Evolutionary conservation across 1,140 invertebrate genomes (phyloP).

Genomic region (Panagrolaimus sp.): DNA sequence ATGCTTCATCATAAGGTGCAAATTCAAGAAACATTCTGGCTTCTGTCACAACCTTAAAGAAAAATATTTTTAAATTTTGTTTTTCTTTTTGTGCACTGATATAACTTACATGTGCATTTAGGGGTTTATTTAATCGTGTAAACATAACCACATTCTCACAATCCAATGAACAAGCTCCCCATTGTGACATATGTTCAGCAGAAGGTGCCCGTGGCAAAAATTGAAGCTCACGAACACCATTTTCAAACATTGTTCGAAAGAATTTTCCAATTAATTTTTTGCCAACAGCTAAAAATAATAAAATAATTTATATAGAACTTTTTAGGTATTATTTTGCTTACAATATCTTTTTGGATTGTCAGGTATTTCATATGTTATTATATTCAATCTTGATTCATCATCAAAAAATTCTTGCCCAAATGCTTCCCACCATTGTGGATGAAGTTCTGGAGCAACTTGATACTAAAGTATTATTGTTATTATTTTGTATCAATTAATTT

Average conservation of each 20-base stretch:
- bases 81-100: neutral
- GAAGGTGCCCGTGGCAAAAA: conserved; percentile 6
- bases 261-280: conserved; percentile 30
- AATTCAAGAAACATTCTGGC: conserved; percentile 36
- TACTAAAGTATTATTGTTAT: conserved; percentile 1
- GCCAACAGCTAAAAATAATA: conserved; percentile 22
- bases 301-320: neutral
- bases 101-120: conserved; percentile 25
- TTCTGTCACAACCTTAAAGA: conserved; percentile 33
- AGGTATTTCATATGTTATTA: neutral
- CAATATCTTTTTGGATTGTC: conserved; percentile 11
- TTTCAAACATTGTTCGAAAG: conserved; percentile 34
- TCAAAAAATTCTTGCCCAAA: conserved; percentile 41
- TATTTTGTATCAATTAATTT: neutral
- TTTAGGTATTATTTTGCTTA: neutral
- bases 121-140: conserved; percentile 27
- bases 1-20: conserved; percentile 24
- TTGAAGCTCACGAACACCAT: conserved; percentile 27
- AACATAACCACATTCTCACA: conserved; percentile 37
- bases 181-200: conserved; percentile 14
- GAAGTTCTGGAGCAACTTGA: conserved; percentile 14
- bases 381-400: conserved; percentile 22
- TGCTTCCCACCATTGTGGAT: conserved; percentile 38
- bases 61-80: neutral
- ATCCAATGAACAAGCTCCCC: conserved; percentile 30